These are phyloP conservation scores for Chalcosyrphus nemorum DNA, from an alignment of 2,888 invertebrate genomes.

Conservation along the genomic window DNA sequence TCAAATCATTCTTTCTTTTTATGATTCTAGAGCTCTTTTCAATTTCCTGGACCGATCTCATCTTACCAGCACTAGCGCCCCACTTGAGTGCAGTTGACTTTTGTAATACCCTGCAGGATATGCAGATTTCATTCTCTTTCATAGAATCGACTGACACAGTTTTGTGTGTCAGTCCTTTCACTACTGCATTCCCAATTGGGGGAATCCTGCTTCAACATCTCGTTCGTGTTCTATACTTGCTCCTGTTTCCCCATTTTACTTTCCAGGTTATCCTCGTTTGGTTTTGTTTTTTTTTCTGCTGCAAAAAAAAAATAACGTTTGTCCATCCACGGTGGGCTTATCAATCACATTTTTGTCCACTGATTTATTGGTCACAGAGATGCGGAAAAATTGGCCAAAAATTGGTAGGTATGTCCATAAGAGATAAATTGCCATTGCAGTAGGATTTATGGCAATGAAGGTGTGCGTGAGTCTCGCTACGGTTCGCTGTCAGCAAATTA, in stretches of 20 bases:
- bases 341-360: constrained; percentile 67
- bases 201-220: constrained; percentile 37
- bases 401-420: constrained; percentile 44
- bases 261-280: constrained; percentile 25
- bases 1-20: neutral
- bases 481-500: constrained; percentile 68
- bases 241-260: constrained; percentile 2
- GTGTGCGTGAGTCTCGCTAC: constrained; percentile 42
- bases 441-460: constrained; percentile 58
- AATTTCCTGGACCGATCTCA: constrained; percentile 9
- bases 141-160: constrained; percentile 50
- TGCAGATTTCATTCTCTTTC: constrained; percentile 35
- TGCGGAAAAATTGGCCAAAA: constrained; percentile 42
- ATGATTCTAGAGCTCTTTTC: neutral
- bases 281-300: constrained; percentile 9
- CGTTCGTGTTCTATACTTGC: constrained; percentile 31
- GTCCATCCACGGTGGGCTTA: constrained; percentile 38
- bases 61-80: neutral
- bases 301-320: too few species aligned
- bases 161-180: constrained; percentile 49
- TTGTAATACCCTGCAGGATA: constrained; percentile 35
- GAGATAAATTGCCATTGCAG: constrained; percentile 60
- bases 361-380: constrained; percentile 66
- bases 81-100: constrained; percentile 53
- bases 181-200: constrained; percentile 53